Evolutionary conservation across 2,888 invertebrate genomes (phyloP), one percentile per base, ranked within the genome.

Genomic region (Drosophila lutescens): DNA sequence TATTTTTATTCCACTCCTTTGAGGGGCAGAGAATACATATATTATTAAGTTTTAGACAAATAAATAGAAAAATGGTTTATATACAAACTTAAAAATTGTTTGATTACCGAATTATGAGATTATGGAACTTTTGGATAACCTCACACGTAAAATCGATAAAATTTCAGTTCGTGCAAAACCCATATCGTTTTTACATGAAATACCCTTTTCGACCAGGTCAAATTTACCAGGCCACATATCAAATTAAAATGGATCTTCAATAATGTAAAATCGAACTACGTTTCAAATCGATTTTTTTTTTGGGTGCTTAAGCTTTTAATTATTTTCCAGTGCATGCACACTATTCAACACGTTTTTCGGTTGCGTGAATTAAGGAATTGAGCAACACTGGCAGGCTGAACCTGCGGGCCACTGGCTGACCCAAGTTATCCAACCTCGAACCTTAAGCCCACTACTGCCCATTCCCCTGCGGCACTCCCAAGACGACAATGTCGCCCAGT

Each of bases 311-410:
- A n/a, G n/a, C n/a, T 20, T 20, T 20, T 20, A 30, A 30, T 8
- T 41, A 41, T 17, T 26, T 38, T 3, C 0, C 58, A 36, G 56
- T 57, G 20, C 38, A 54, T 51, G 32, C 43, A 51, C 54, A 54
- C 32, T 40, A 38, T 44, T 78, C 83, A 83, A 82, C 88, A 88
- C 83, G 88, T 76, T 79, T 85, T 87, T 71, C 74, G 63, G 50
- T 87, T 81, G 82, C 86, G 78, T 78, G 83, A 82, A 80, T 86
- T 86, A 76, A 76, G 83, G 79, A 86, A 83, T 83, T 88, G 88
- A 88, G 88, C 79, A 82, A 82, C 74, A 17, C 32, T 57, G 46
- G 53, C 54, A 51, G 53, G 50, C n/a, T 15, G 46, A 44, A 67
- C 65, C 68, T 66, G 47, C 67, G 54, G 61, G 46, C 63, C 46